phyloP scores from a whole-genome alignment of 2,797 vertebrate genomes.

The Anomalospiza imberbis region DNA sequence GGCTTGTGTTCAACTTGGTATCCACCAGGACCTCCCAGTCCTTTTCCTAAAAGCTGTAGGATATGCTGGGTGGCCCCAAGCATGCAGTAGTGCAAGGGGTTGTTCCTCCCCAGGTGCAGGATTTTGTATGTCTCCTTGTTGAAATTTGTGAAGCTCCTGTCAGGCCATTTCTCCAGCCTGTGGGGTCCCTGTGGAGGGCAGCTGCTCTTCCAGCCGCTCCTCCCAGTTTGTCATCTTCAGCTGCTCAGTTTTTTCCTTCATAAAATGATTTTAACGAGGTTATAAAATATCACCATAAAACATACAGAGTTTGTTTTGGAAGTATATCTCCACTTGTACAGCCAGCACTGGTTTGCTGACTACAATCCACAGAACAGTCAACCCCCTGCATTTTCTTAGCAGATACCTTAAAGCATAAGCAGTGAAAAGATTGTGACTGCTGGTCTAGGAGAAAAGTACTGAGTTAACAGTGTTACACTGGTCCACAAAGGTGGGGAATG shows the following conservation, averaged over 20 bases:
- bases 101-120: neutral
- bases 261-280: neutral
- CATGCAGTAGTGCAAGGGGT: fast-evolving
- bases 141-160: neutral
- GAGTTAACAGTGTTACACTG: neutral
- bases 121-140: neutral
- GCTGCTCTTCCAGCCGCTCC: neutral
- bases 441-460: neutral
- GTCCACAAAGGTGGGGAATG: neutral
- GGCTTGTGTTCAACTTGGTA: neutral
- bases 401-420: neutral
- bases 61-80: neutral
- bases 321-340: neutral
- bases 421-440: neutral
- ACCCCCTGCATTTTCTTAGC: neutral
- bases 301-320: neutral
- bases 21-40: neutral
- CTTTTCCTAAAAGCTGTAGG: neutral
- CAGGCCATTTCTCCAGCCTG: neutral
- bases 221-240: neutral
- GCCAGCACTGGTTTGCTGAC: neutral
- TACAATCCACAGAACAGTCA: neutral
- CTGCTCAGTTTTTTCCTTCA: neutral
- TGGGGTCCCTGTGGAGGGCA: neutral
- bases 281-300: neutral